Evolutionary conservation across 1,140 invertebrate species (phyloP).

Genomic region (Maconellicoccus hirsutus): DNA sequence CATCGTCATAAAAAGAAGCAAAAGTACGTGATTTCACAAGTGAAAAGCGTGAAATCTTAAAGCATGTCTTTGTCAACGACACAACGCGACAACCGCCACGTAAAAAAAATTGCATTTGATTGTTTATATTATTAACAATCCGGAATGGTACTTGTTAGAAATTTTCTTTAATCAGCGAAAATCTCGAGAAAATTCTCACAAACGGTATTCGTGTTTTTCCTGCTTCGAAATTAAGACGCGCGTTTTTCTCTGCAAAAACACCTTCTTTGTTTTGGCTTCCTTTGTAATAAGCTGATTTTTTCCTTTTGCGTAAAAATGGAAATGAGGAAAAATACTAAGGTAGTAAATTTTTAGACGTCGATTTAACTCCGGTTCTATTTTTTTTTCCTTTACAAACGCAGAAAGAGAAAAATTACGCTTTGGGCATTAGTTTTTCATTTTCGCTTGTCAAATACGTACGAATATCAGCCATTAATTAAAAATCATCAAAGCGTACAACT

Average conservation of each 20-base stretch:
- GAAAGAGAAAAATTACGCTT: neutral
- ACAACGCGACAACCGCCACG: neutral
- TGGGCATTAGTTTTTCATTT: neutral
- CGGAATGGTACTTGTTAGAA: neutral
- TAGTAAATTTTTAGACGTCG: neutral
- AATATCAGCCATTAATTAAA: slow-evolving; percentile 10
- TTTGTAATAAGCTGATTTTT: too few species aligned
- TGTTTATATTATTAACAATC: neutral
- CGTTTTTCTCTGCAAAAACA: neutral
- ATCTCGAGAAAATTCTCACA: too few species aligned
- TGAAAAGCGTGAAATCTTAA: slow-evolving; percentile 4
- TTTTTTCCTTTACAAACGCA: too few species aligned
- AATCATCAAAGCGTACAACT: neutral
- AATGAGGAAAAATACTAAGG: too few species aligned
- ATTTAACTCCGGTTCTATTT: neutral
- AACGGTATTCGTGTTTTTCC: too few species aligned
- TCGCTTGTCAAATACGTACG: neutral
- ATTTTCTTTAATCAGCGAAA: too few species aligned
- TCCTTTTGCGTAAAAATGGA: too few species aligned
- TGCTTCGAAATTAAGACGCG: neutral
- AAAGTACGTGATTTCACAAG: neutral
- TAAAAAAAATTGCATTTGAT: neutral
- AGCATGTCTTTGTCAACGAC: neutral
- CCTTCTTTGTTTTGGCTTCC: neutral
- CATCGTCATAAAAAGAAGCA: slow-evolving; percentile 8